Evolutionary conservation across 2,797 vertebrate genomes (phyloP).

Genomic region (Eleutherodactylus coqui): DNA sequence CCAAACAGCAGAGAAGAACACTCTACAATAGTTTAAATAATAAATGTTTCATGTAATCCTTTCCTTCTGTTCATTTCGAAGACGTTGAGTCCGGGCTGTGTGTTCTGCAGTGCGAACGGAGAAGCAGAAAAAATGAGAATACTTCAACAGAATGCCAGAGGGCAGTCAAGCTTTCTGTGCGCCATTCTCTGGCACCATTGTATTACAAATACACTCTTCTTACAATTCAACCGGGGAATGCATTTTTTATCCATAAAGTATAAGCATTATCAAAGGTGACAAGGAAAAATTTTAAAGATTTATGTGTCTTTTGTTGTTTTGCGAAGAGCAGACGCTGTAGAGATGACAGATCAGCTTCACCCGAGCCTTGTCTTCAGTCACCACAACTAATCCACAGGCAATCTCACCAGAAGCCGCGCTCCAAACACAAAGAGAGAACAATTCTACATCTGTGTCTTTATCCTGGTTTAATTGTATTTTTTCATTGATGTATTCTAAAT

Average conservation of each 20-base stretch:
- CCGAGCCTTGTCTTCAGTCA: conserved; percentile 35
- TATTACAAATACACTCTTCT: conserved; percentile 48
- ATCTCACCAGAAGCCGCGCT: conserved; percentile 18
- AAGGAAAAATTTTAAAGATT: conserved; percentile 58
- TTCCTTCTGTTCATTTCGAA: conserved; percentile 1
- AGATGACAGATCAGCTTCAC: conserved; percentile 47
- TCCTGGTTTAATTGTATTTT: conserved; percentile 34
- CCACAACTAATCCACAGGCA: conserved; percentile 41
- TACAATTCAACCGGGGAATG: conserved; percentile 44
- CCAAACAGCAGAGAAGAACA: not conserved
- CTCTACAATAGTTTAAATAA: conserved; percentile 6
- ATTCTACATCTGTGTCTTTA: conserved; percentile 8
- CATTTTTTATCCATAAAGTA: conserved; percentile 44
- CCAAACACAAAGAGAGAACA: conserved; percentile 28
- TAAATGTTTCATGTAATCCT: not conserved
- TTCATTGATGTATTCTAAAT: not conserved
- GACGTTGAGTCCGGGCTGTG: not conserved
- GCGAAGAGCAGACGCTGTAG: not conserved
- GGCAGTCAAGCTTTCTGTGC: conserved; percentile 20
- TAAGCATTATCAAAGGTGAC: conserved; percentile 61
- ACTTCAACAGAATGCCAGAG: conserved; percentile 38
- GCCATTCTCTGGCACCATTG: conserved; percentile 10
- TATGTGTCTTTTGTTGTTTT: conserved; percentile 56
- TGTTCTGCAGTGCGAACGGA: not conserved
- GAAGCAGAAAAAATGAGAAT: not conserved